phyloP scores from a whole-genome alignment of 92 coral and sea anemone genomes.

The Heliopora coerulea region DNA sequence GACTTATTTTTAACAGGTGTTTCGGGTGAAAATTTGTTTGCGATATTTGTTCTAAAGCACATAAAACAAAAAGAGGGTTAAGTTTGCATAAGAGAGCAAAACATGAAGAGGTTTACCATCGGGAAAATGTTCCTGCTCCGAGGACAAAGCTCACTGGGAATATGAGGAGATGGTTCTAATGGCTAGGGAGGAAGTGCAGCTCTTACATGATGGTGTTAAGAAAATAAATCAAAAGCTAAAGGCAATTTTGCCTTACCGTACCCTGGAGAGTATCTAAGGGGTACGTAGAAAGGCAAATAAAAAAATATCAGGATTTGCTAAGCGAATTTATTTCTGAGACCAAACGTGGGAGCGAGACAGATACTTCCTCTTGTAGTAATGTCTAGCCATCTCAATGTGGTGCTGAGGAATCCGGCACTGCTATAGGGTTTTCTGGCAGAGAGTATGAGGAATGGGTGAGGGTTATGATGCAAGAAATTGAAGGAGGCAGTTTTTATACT shows the following conservation, averaged over 20 bases:
- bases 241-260: neutral
- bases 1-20: no score
- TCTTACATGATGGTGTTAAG: neutral
- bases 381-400: neutral
- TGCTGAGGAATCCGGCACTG: neutral
- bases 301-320: neutral
- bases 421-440: neutral
- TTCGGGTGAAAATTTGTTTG: no score
- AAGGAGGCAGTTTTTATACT: neutral
- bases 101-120: conserved; percentile 36
- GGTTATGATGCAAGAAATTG: neutral
- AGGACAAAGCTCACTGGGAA: conserved; percentile 47
- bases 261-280: neutral
- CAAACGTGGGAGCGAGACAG: neutral
- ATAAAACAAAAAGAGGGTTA: conserved; percentile 23
- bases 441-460: neutral
- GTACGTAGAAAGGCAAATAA: neutral
- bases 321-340: neutral
- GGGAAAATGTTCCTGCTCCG: conserved; percentile 17
- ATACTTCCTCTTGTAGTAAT: neutral
- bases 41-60: conserved; percentile 12
- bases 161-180: conserved; percentile 48
- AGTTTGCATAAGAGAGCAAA: conserved; percentile 14
- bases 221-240: neutral
- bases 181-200: conserved; percentile 24